phyloP scores from a whole-genome alignment of 1,140 invertebrate genomes.

The Protaetia brevitarsis region DNA sequence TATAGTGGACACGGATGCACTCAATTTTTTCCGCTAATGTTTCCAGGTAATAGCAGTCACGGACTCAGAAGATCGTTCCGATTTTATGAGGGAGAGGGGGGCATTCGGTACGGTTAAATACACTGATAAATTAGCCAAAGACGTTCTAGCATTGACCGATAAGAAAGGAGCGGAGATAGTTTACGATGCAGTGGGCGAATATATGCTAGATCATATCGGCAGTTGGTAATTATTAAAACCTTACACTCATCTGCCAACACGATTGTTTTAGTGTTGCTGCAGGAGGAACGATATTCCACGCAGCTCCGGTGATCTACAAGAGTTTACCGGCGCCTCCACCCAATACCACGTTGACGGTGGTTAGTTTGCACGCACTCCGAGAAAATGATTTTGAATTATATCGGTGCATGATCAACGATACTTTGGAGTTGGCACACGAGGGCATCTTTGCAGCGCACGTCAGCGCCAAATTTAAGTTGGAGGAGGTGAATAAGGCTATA shows the following conservation, averaged over 20 bases:
- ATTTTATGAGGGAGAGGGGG: conserved; percentile 54
- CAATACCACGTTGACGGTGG: conserved; percentile 35
- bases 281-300: conserved; percentile 52
- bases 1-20: too few species aligned
- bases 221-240: conserved; percentile 48
- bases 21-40: too few species aligned
- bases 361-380: conserved; percentile 37
- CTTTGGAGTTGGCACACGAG: conserved; percentile 53
- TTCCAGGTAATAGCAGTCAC: conserved; percentile 56
- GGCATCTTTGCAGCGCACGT: conserved; percentile 52
- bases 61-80: conserved; percentile 54
- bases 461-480: conserved; percentile 50
- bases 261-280: conserved; percentile 48
- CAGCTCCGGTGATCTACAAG: conserved; percentile 44
- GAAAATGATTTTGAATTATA: conserved; percentile 42
- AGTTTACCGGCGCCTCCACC: conserved; percentile 36
- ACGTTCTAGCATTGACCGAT: conserved; percentile 52
- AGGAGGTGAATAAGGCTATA: conserved; percentile 53
- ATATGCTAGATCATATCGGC: conserved; percentile 52
- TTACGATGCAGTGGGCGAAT: conserved; percentile 59
- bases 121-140: conserved; percentile 50
- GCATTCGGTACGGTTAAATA: conserved; percentile 54
- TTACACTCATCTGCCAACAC: conserved; percentile 13
- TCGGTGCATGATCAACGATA: conserved; percentile 49
- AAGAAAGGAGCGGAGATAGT: conserved; percentile 54